Evolutionary conservation across 2,113 vertebrate species (phyloP), one percentile per base, ranked within the genome.

Genomic region (Pterocles burchelli): DNA sequence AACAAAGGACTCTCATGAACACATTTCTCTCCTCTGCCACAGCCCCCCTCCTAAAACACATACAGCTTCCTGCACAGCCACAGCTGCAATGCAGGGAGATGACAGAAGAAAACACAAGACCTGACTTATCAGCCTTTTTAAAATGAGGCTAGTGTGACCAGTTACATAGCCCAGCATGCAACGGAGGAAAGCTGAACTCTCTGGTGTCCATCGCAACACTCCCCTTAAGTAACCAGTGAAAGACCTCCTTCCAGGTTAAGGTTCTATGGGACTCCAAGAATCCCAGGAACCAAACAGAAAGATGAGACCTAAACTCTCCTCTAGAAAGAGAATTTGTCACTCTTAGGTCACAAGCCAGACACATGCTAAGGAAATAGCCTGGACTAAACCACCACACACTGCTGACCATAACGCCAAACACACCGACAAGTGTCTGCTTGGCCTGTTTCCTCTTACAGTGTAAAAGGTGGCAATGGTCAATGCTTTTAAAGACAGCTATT

Each of bases 1-100:
- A 95, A 83, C 3, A 1, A 52, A 52, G 48, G 75, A 68, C 38
- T 85, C 67, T 59, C 51, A 55, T 85, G 85, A 96, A 96, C 31
- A 41, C 3, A 19, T 58, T 84, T 45, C 51, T 57, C 76, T 46
- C 4, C 20, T 58, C 72, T 71, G 43, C 22, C 45, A 28, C 13
- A 25, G 51, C 3, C 10, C 19, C 3, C 2, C 9, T 7, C 34
- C 25, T 3, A 34, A 76, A 88, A 49, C 34, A 61, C 51, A 36
- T 11, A 46, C 17, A 82, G 70, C 48, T 62, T 81, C 65, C 77
- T 65, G 62, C n/a, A 55, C 34, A 49, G 51, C 45, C 12, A 11
- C 70, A 89, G 54, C 48, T 57, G 33, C 48, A 89, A 6, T 1
- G 13, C 48, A 72, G n/a, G 18, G 13, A 77, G 45, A 71, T 12